Conservation (phyloP, 2,797 vertebrate species). For the Eulemur albifrons region DNA sequence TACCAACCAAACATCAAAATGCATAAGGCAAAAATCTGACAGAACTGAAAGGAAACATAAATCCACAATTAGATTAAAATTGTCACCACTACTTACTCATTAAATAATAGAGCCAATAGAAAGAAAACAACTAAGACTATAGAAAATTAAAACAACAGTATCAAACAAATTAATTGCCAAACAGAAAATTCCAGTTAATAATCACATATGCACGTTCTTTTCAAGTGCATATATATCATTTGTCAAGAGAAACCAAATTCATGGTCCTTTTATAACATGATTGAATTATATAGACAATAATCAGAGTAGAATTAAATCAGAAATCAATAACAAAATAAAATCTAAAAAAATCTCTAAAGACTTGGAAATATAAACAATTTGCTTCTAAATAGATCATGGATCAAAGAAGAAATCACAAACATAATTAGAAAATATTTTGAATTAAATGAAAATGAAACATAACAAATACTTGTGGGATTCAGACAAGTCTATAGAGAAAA, state of each 20-base stretch:
- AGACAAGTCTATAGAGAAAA: neutral
- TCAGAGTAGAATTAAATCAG: neutral
- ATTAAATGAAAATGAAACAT: slow-evolving; percentile 3
- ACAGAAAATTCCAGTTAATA: neutral
- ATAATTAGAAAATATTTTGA: neutral
- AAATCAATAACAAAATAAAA: neutral
- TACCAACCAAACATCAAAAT: neutral
- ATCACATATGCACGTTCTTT: neutral
- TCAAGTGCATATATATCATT: neutral
- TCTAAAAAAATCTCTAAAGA: neutral
- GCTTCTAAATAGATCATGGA: neutral
- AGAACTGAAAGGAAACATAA: neutral
- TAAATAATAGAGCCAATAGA: neutral
- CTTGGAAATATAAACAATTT: neutral
- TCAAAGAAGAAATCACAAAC: neutral
- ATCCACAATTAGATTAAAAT: neutral
- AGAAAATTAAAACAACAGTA: neutral
- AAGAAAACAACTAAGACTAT: neutral
- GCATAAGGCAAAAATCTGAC: neutral
- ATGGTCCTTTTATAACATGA: neutral
- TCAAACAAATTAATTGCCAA: neutral
- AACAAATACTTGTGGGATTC: neutral
- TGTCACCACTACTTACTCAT: neutral
- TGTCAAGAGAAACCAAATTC: neutral
- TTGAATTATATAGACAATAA: neutral